Evolutionary conservation across 2,113 vertebrate genomes (phyloP).

Genomic region (Sarotherodon lohbergeri): DNA sequence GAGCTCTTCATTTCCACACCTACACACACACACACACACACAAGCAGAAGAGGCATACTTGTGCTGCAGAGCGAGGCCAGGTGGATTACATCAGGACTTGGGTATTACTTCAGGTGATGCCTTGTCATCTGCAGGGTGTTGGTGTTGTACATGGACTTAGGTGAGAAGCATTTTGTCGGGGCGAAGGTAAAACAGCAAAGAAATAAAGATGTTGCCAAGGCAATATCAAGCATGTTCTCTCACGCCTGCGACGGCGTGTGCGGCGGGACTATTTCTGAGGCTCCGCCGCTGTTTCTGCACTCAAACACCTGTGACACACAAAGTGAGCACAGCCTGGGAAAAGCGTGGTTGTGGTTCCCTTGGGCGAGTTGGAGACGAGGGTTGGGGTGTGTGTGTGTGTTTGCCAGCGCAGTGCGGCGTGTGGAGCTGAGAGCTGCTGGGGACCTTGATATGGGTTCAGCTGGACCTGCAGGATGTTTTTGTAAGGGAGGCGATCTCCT

Average conservation of each 20-base stretch:
- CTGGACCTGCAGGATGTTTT: constrained; percentile 67
- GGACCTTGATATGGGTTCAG: constrained; percentile 57
- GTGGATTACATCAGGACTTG: constrained; percentile 51
- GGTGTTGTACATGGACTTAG: constrained; percentile 20
- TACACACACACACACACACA: background rate
- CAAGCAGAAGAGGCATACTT: background rate
- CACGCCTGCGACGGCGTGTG: constrained; percentile 27
- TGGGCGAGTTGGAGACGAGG: background rate
- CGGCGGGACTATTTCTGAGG: constrained; percentile 21
- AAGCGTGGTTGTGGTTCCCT: constrained; percentile 37
- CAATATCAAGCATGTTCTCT: constrained; percentile 57
- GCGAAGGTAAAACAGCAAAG: constrained; percentile 31
- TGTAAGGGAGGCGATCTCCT: constrained; percentile 45
- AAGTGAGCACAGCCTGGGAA: constrained; percentile 52
- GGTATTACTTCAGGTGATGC: constrained; percentile 57
- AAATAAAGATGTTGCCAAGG: constrained; percentile 64
- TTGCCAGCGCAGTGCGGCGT: background rate
- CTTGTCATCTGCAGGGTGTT: constrained; percentile 52
- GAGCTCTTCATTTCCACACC: background rate
- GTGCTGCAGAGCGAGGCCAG: constrained; percentile 13
- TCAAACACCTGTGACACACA: constrained; percentile 57
- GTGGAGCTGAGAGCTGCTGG: constrained; percentile 26
- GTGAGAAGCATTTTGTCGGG: constrained; percentile 32
- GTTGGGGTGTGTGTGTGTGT: constrained; percentile 2
- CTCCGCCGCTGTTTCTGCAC: constrained; percentile 23